Base-by-base conservation (phyloP, 1,140 invertebrate species). In the Drosophila subobscura region DNA sequence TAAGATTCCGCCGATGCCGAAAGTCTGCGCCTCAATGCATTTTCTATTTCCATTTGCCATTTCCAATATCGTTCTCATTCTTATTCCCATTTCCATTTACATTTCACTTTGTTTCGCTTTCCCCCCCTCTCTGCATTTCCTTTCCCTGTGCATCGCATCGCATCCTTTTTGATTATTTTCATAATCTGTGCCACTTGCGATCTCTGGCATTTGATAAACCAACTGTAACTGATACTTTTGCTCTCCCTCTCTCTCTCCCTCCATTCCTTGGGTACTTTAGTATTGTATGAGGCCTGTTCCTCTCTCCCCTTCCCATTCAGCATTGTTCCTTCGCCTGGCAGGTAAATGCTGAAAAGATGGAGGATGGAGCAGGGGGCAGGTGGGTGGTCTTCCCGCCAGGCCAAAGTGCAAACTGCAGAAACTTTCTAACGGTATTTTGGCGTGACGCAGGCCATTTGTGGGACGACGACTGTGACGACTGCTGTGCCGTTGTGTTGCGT, bases 361-460 rank as follows among this genome's bases (percentile, higher is more conserved):
- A 23, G 37, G 20, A 27, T 20, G 40, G 10, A 14, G 4, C 8
- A n/a, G 45, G 72, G 78, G 63, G n/a, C 4, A 12, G 45, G 44
- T 55, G 50, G 56, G 64, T 42, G 41, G 50, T 44, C 46, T 47
- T 5, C 7, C 20, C 16, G 29, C 7, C 25, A 25, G 51, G 25
- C 12, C n/a, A 41, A 7, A 71, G 41, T 41, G 56, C 47, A 64
- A 64, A 33, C 27, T 59, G 63, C 59, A 46, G 29, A 77, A 85
- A 88, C 73, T 85, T 85, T 85, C 81, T 86, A 86, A 86, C 81
- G 74, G 71, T 86, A 67, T 78, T 73, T 78, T 86, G 83, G 74
- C 81, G 83, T 86, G 81, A 75, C 81, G 74, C 47, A 10, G 45
- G 74, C 61, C 74, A 85, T 85, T 85, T 85, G 81, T 74, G 77